Percentiles rank a stretch among this genome's conserved stretches.
These are phyloP conservation scores for Entomobrya proxima DNA, from an alignment of 2,888 invertebrate species.

Conservation along the genomic window DNA sequence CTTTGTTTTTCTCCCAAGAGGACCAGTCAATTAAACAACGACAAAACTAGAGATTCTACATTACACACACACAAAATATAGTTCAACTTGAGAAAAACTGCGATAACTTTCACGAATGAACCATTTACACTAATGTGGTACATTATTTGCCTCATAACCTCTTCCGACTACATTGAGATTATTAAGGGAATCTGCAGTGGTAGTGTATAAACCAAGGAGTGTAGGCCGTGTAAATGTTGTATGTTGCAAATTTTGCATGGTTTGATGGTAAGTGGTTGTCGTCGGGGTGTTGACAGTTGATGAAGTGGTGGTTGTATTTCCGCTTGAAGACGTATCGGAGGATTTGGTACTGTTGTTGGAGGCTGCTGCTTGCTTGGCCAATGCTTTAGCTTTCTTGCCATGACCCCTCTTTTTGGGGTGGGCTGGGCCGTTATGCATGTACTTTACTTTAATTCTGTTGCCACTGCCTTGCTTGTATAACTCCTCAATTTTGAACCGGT, in stretches of 20 bases:
- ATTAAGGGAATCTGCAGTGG: constrained; percentile 48
- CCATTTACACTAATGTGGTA: constrained; percentile 52
- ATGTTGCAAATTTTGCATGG: constrained; percentile 55
- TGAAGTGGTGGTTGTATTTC: constrained; percentile 17
- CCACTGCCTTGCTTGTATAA: constrained; percentile 63
- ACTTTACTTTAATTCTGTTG: constrained; percentile 65
- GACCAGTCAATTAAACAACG: too few relatives aligned
- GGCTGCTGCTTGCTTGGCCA: constrained; percentile 56
- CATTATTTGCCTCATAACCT: constrained; percentile 43
- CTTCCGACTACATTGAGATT: constrained; percentile 44
- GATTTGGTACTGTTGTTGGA: constrained; percentile 10
- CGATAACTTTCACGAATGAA: too few relatives aligned
- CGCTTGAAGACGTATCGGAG: neutral
- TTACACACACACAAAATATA: too few relatives aligned
- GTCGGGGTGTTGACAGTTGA: constrained; percentile 16
- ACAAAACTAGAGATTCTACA: too few relatives aligned
- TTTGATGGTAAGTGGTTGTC: constrained; percentile 51
- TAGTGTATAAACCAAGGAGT: constrained; percentile 50
- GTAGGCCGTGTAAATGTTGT: constrained; percentile 54
- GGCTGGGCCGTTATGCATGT: constrained; percentile 57
- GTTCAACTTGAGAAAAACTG: too few relatives aligned
- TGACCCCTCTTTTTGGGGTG: constrained; percentile 61
- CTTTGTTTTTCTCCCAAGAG: too few relatives aligned
- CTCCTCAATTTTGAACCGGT: constrained; percentile 67
- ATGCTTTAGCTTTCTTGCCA: constrained; percentile 56